These are phyloP conservation scores for Drosophila pseudotalamancana DNA, from an alignment of 2,888 invertebrate genomes.

Conservation along the genomic window DNA sequence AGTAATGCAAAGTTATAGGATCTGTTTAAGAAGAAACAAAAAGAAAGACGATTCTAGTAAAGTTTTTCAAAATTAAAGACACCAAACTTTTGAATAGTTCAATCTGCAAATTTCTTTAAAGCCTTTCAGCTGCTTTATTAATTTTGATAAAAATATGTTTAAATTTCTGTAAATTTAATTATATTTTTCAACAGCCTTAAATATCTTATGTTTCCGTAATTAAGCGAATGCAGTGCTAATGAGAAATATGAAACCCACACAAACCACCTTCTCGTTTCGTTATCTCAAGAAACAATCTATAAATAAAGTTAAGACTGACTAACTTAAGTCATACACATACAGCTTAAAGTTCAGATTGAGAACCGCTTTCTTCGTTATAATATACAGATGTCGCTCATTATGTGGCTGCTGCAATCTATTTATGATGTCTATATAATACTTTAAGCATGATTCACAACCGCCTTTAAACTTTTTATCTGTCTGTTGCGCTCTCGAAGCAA, in stretches of 20 bases:
- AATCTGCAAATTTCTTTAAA: too few relatives aligned
- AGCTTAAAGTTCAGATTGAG: background rate
- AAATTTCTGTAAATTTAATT: too few relatives aligned
- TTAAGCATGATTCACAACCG: conserved; percentile 19
- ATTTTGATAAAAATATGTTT: too few relatives aligned
- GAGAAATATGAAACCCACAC: too few relatives aligned
- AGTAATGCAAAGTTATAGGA: background rate
- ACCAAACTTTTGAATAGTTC: too few relatives aligned
- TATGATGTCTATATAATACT: background rate
- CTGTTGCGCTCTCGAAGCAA: background rate
- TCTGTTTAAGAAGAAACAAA: background rate
- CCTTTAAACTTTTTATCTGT: background rate
- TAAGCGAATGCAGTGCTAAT: too few relatives aligned
- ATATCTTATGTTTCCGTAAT: too few relatives aligned
- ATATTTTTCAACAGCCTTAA: too few relatives aligned
- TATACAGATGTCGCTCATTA: background rate
- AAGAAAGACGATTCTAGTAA: too few relatives aligned
- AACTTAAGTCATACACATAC: background rate
- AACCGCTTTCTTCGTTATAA: background rate
- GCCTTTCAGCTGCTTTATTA: too few relatives aligned
- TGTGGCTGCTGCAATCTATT: background rate
- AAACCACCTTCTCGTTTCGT: too few relatives aligned
- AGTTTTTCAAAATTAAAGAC: too few relatives aligned
- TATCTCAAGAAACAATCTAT: background rate
- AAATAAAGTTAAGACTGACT: conserved; percentile 5